phyloP scores from a whole-genome alignment of 2,888 invertebrate species.

The Xylota sylvarum region DNA sequence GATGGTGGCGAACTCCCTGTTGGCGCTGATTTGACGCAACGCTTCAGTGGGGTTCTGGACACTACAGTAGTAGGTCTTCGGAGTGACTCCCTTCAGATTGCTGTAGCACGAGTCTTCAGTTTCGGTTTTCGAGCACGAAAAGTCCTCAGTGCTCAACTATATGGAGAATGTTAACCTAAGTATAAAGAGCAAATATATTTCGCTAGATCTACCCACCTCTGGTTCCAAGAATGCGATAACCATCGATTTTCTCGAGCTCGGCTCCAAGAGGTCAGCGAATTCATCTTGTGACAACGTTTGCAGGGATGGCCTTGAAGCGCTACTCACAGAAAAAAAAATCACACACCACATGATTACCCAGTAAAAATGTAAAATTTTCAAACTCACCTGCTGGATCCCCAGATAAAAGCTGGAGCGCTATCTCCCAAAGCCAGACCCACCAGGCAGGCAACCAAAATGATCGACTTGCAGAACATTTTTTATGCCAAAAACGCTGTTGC shows the following conservation, averaged over 20 bases:
- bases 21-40: slow-evolving; percentile 86
- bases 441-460: slow-evolving; percentile 81
- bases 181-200: slow-evolving; percentile 1
- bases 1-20: slow-evolving; percentile 81
- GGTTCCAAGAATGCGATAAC: slow-evolving; percentile 86
- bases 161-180: slow-evolving; percentile 57
- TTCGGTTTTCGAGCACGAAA: slow-evolving; percentile 83
- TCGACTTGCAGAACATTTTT: slow-evolving; percentile 81
- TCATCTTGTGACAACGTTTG: slow-evolving; percentile 80
- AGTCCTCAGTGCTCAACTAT: slow-evolving; percentile 85
- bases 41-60: slow-evolving; percentile 87
- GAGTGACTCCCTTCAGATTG: slow-evolving; percentile 83
- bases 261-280: slow-evolving; percentile 79
- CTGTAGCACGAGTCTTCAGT: slow-evolving; percentile 84
- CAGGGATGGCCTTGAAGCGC: slow-evolving; percentile 80
- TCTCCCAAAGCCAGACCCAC: slow-evolving; percentile 82
- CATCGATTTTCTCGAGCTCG: slow-evolving; percentile 81
- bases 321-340: slow-evolving; percentile 66
- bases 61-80: slow-evolving; percentile 87
- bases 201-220: slow-evolving; percentile 83
- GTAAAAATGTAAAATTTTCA: neutral
- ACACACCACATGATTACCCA: slow-evolving; percentile 14
- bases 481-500: neutral
- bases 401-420: slow-evolving; percentile 87
- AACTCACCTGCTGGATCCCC: slow-evolving; percentile 85